phyloP scores from a whole-genome alignment of 2,113 vertebrate species.

The Pelobates fuscus region DNA sequence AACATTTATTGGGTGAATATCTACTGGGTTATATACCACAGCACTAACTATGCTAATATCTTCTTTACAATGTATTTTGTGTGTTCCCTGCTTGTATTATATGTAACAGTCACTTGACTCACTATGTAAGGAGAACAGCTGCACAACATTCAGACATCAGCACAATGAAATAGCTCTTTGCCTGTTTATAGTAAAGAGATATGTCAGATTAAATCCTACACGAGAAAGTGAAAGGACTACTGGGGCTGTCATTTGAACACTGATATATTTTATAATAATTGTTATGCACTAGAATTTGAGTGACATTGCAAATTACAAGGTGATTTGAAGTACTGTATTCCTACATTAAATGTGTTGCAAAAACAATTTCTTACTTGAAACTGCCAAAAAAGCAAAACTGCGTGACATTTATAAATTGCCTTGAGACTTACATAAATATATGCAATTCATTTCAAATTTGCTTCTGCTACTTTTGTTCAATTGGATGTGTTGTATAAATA shows the following conservation, averaged over 20 bases:
- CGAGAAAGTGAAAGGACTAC: slow-evolving; percentile 56
- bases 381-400: slow-evolving; percentile 53
- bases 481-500: slow-evolving; percentile 45
- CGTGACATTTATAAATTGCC: slow-evolving; percentile 49
- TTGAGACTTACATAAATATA: slow-evolving; percentile 53
- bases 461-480: slow-evolving; percentile 44
- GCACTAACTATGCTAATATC: background rate
- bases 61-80: background rate
- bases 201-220: slow-evolving; percentile 52
- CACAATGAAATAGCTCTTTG: slow-evolving; percentile 35
- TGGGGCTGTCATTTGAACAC: slow-evolving; percentile 51
- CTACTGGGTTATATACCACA: background rate
- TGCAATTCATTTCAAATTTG: slow-evolving; percentile 56
- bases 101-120: background rate
- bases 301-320: slow-evolving; percentile 55
- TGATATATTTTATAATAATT: slow-evolving; percentile 57
- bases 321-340: slow-evolving; percentile 57
- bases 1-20: no score
- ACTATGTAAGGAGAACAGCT: slow-evolving; percentile 26
- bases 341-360: slow-evolving; percentile 54
- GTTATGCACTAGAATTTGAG: slow-evolving; percentile 50
- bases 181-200: slow-evolving; percentile 36
- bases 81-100: background rate
- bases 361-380: slow-evolving; percentile 57
- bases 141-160: slow-evolving; percentile 30